A percentile compares a stretch with the other conserved stretches of the same genome.
These are phyloP conservation scores for Pyrochroa serraticornis DNA, from an alignment of 2,888 invertebrate genomes.

Conservation along the genomic window DNA sequence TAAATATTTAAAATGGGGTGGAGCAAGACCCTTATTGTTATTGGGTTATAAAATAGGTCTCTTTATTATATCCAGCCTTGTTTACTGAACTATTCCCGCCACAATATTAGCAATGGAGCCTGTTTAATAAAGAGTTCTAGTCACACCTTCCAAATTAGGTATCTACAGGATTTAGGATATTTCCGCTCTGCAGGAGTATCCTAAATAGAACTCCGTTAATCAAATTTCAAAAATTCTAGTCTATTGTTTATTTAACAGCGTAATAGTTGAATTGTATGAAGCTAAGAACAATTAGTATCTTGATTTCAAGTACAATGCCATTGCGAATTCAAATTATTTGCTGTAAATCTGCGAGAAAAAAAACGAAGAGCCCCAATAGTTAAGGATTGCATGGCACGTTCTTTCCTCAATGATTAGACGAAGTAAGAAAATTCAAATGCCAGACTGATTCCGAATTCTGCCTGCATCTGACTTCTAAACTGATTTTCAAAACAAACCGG, in stretches of 20 bases:
- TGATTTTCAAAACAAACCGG: conserved; percentile 51
- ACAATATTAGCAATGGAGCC: neutral
- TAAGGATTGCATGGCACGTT: conserved; percentile 45
- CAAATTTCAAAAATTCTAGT: too few relatives aligned
- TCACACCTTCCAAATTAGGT: neutral
- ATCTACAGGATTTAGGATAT: too few relatives aligned
- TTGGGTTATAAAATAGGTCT: conserved; percentile 15
- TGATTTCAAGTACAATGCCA: too few relatives aligned
- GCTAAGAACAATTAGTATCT: too few relatives aligned
- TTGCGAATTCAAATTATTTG: neutral
- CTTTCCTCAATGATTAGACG: conserved; percentile 47
- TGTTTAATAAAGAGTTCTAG: neutral
- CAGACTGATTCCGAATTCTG: conserved; percentile 45
- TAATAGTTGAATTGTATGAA: too few relatives aligned
- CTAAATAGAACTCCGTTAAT: too few relatives aligned
- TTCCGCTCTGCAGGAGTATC: too few relatives aligned
- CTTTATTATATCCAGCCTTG: conserved; percentile 11
- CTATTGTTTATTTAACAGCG: too few relatives aligned
- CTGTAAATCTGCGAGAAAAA: neutral
- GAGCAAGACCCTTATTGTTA: conserved; percentile 25
- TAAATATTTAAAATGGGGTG: conserved; percentile 31
- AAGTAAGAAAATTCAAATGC: conserved; percentile 46
- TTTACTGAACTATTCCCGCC: conserved; percentile 12
- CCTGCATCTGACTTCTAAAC: conserved; percentile 44
- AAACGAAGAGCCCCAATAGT: conserved; percentile 2